These are phyloP conservation scores for Melanogrammus aeglefinus DNA, from an alignment of 2,797 vertebrate genomes.

Conservation along the genomic window DNA sequence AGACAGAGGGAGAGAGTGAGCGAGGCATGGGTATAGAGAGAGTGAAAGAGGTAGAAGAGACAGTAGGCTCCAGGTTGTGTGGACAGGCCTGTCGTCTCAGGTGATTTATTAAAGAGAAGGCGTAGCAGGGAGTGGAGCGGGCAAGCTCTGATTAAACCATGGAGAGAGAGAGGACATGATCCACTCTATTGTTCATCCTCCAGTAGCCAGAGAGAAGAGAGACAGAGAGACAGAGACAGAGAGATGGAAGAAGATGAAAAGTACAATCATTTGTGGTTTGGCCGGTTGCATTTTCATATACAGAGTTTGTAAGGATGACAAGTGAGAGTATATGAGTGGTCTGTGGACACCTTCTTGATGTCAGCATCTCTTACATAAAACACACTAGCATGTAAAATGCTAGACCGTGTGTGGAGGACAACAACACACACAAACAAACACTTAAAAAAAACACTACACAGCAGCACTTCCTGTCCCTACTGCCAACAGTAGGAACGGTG, in stretches of 20 bases:
- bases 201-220: too few species aligned
- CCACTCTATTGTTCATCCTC: not conserved
- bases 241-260: slow-evolving; percentile 25
- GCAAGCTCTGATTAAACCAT: slow-evolving; percentile 1
- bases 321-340: slow-evolving; percentile 12
- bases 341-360: slow-evolving; percentile 1
- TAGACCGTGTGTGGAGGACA: too few species aligned
- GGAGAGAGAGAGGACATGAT: not conserved
- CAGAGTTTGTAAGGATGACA: slow-evolving; percentile 10
- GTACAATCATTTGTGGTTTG: slow-evolving; percentile 16
- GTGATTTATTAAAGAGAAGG: not conserved
- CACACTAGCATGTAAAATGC: too few species aligned
- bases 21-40: too few species aligned
- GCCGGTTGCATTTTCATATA: not conserved
- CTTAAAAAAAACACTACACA: too few species aligned
- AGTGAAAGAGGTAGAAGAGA: not conserved
- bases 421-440: too few species aligned
- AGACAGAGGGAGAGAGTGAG: not conserved
- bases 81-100: not conserved
- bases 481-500: too few species aligned
- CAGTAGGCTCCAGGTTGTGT: not conserved
- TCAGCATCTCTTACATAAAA: too few species aligned
- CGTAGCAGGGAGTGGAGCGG: not conserved
- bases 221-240: slow-evolving; percentile 11
- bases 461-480: too few species aligned